Evolutionary conservation across 30 jellyfish, hydroid and myxozoan species (phyloP), one percentile per base, ranked within the genome.

Genomic region (Aurelia coerulea): DNA sequence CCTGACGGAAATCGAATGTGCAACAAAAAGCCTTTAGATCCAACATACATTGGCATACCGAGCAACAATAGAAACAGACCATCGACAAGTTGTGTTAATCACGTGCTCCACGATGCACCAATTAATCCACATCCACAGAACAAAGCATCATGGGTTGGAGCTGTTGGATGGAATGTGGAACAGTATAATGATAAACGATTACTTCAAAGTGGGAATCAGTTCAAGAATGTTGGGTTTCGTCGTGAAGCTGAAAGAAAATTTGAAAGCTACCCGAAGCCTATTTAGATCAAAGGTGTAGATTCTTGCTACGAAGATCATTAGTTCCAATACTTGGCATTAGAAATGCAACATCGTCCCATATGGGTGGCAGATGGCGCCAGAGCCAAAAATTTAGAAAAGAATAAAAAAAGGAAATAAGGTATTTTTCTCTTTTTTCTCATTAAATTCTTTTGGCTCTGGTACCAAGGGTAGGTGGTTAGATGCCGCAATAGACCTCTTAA

Each of bases 151-250:
- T 73, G 92, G 82, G 97, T 80, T 5, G 97, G 97, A 9, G 91
- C 66, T 4, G 70, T 88, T 4, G 97, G 97, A 11, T 88, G 97
- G 97, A 51, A 66, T 72, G 97, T 88, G 11, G 63, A n/a, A 7
- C 35, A 56, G 76, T 32, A 76, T n/a, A 62, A 54, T 31, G 86
- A 88, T 63, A 34, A n/a, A 33, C 32, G 63, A 41, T 17, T 54
- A 11, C 78, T 34, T 5, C 59, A 60, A 32, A 71, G 77, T 56
- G 68, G 64, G 6, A 41, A 78, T 52, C 91, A 74, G 58, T 68
- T 88, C 29, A 58, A 32, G 71, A 81, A 18, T 0, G 34, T 63
- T n/a, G 93, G 65, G 51, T 72, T 72, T 73, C 87, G 93, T 8
- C 60, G 76, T 31, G 93, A 84, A 52, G 87, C 54, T 16, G 78